A percentile compares a stretch with the other conserved stretches of the same genome.
Conservation (phyloP, 2,113 vertebrate species). For the Cyanoramphus novaezelandiae region DNA sequence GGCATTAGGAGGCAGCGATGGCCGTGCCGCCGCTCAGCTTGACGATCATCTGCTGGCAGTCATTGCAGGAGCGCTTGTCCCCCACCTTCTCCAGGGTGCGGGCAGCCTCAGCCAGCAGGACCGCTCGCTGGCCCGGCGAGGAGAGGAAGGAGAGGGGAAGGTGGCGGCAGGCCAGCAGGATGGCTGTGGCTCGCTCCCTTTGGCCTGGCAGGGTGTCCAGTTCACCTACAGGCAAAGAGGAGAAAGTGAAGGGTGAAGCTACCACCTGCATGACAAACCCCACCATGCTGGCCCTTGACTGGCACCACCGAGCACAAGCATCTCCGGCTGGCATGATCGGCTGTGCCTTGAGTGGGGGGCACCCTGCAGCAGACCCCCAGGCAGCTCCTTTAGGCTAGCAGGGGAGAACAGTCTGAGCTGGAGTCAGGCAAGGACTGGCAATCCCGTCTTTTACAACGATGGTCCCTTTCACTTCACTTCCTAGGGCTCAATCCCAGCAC, state of each 20-base stretch:
- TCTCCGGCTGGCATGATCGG: background rate
- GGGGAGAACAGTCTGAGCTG: background rate
- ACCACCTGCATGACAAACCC: background rate
- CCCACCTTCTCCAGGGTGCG: conserved; percentile 95
- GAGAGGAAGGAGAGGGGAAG: conserved; percentile 94
- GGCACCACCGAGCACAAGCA: background rate
- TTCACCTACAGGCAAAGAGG: conserved; percentile 59
- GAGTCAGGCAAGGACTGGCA: background rate
- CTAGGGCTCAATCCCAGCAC: background rate
- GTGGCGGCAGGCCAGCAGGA: conserved; percentile 93
- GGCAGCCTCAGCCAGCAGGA: conserved; percentile 93
- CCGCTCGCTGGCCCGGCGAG: conserved; percentile 88
- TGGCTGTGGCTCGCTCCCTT: conserved; percentile 91
- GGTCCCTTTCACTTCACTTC: background rate
- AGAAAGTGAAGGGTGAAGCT: background rate
- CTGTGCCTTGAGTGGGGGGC: background rate
- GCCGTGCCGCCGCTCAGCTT: conserved; percentile 91
- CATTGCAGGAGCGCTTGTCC: conserved; percentile 90
- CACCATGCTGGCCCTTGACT: fast-evolving
- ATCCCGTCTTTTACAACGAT: background rate
- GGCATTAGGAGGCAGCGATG: conserved; percentile 85
- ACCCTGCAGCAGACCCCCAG: background rate
- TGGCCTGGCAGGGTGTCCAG: conserved; percentile 86
- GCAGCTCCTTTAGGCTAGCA: background rate
- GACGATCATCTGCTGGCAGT: conserved; percentile 96